Conservation (phyloP, 2,797 vertebrate species). For the Loris lydekkerianus region DNA sequence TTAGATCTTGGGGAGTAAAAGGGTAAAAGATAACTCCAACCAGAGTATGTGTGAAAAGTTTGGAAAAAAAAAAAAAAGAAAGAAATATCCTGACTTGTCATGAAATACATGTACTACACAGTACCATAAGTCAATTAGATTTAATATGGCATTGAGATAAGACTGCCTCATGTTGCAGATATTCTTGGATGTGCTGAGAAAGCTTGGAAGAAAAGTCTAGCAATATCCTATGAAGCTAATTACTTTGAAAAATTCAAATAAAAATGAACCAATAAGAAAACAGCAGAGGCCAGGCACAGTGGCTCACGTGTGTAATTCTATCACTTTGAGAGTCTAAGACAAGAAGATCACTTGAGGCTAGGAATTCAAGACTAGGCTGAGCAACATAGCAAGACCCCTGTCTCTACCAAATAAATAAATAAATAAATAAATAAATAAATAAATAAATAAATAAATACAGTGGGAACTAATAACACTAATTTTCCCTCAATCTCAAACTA, state of each 20-base stretch:
- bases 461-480: not conserved
- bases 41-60: not conserved
- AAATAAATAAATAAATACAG: not conserved
- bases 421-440: not conserved
- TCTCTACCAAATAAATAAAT: constrained; percentile 1
- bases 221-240: constrained; percentile 18
- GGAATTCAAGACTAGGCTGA: not conserved
- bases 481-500: not conserved
- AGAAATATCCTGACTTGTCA: not conserved
- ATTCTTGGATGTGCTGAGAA: not conserved
- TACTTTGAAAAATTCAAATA: constrained; percentile 34
- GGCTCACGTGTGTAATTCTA: not conserved
- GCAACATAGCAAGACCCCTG: not conserved
- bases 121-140: not conserved
- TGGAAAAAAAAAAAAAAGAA: not conserved
- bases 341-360: not conserved
- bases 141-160: not conserved
- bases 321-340: not conserved
- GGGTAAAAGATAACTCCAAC: not conserved
- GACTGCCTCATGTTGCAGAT: not conserved
- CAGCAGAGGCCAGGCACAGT: not conserved
- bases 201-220: not conserved
- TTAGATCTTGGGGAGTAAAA: not conserved
- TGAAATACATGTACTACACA: not conserved
- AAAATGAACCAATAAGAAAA: constrained; percentile 60